These are phyloP conservation scores for Notothenia rossii DNA, from an alignment of 2,113 vertebrate species.

Conservation along the genomic window DNA sequence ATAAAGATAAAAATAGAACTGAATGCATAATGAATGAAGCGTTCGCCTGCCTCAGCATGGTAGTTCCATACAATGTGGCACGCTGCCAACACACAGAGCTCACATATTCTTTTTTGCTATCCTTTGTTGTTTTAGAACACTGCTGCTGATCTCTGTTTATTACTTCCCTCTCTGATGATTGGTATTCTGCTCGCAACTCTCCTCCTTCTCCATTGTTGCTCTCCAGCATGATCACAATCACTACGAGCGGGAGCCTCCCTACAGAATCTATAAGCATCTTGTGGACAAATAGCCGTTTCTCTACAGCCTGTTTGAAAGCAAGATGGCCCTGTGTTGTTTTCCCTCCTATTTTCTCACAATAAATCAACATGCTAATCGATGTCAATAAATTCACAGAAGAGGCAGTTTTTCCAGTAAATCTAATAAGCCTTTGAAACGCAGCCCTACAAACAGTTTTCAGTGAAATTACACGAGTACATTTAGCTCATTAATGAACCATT, in stretches of 20 bases:
- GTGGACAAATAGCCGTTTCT: neutral
- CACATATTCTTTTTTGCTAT: neutral
- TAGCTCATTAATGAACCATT: neutral
- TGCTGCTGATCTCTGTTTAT: constrained; percentile 7
- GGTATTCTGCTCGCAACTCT: constrained; percentile 9
- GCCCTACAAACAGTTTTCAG: neutral
- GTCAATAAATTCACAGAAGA: neutral
- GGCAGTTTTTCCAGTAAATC: neutral
- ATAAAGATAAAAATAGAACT: constrained; percentile 17
- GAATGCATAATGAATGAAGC: constrained; percentile 53
- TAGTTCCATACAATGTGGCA: constrained; percentile 4
- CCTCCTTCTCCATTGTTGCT: neutral
- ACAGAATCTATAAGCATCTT: neutral
- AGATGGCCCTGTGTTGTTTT: neutral
- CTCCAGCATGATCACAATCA: neutral
- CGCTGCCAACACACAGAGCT: constrained; percentile 10
- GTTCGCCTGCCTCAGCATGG: constrained; percentile 23
- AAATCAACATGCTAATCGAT: neutral
- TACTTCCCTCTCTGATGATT: constrained; percentile 15
- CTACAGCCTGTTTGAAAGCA: neutral
- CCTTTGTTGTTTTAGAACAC: neutral
- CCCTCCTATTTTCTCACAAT: neutral
- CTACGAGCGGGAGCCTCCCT: neutral
- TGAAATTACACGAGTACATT: neutral
- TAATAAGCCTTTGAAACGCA: neutral